Percentiles rank a stretch among this genome's conserved stretches.
phyloP scores from a whole-genome alignment of 2,113 vertebrate genomes.

The Callionymus lyra region DNA sequence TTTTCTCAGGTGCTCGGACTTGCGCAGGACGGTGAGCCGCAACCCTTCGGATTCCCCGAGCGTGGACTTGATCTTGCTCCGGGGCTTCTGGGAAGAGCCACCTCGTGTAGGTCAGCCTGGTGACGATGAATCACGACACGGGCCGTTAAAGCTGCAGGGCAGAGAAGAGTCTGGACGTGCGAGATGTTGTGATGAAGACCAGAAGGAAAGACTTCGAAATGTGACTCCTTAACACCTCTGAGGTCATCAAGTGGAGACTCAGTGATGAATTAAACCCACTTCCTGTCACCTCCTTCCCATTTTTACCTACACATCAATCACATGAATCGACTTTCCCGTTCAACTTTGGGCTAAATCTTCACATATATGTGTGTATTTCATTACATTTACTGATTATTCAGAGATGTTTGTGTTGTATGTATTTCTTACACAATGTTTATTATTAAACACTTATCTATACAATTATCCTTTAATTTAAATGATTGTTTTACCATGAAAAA shows the following conservation, averaged over 20 bases:
- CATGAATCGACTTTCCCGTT: too few relatives aligned
- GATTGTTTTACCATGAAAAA: too few relatives aligned
- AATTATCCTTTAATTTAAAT: too few relatives aligned
- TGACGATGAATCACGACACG: slow-evolving; percentile 79
- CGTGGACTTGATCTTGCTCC: slow-evolving; percentile 35
- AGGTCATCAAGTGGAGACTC: slow-evolving; percentile 21
- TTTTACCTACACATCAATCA: too few relatives aligned
- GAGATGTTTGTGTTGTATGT: too few relatives aligned
- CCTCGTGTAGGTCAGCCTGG: slow-evolving; percentile 64
- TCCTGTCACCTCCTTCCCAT: too few relatives aligned
- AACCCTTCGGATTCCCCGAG: slow-evolving; percentile 76
- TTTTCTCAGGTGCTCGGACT: slow-evolving; percentile 98
- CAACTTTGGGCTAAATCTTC: too few relatives aligned
- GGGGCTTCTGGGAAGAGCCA: slow-evolving; percentile 77
- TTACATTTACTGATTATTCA: too few relatives aligned
- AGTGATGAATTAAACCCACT: slow-evolving; percentile 7
- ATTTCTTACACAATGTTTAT: too few relatives aligned
- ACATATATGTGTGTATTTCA: too few relatives aligned
- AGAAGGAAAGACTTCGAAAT: slow-evolving; percentile 10
- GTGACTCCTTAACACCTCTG: slow-evolving; percentile 19
- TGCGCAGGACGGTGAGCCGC: slow-evolving; percentile 77
- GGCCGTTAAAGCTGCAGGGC: slow-evolving; percentile 57
- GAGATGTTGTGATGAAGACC: slow-evolving; percentile 14
- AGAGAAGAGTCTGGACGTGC: slow-evolving; percentile 6
- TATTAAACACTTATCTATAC: too few relatives aligned